phyloP scores from a whole-genome alignment of 1,140 invertebrate species.

The Triops cancriformis region DNA sequence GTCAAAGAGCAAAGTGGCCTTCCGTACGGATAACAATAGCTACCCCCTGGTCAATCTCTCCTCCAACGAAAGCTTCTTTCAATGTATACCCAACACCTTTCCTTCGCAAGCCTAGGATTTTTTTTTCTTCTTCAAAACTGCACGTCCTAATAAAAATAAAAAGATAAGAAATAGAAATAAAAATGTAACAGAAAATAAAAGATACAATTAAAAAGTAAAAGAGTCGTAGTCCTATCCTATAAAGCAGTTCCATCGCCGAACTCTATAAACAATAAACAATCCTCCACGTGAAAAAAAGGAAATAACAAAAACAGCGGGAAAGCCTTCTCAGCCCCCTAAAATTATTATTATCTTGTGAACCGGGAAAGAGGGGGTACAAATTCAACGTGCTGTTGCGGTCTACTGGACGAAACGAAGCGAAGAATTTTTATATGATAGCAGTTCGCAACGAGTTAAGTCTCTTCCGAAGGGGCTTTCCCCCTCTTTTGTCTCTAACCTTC shows the following conservation, averaged over 20 bases:
- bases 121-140: neutral
- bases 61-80: neutral
- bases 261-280: neutral
- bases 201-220: too few species aligned
- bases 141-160: neutral
- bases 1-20: neutral
- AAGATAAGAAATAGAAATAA: too few species aligned
- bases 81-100: neutral
- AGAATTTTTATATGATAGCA: neutral
- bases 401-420: neutral
- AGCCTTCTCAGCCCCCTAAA: neutral
- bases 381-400: neutral
- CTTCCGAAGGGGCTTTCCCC: neutral
- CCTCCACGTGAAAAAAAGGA: neutral
- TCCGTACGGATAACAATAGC: neutral
- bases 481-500: neutral
- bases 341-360: constrained; percentile 2
- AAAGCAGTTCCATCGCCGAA: neutral
- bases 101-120: neutral
- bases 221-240: neutral
- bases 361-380: neutral
- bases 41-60: neutral
- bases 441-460: neutral
- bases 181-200: too few species aligned
- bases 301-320: neutral